Evolutionary conservation across 2,888 invertebrate genomes (phyloP).

Genomic region (Eulithis prunata): DNA sequence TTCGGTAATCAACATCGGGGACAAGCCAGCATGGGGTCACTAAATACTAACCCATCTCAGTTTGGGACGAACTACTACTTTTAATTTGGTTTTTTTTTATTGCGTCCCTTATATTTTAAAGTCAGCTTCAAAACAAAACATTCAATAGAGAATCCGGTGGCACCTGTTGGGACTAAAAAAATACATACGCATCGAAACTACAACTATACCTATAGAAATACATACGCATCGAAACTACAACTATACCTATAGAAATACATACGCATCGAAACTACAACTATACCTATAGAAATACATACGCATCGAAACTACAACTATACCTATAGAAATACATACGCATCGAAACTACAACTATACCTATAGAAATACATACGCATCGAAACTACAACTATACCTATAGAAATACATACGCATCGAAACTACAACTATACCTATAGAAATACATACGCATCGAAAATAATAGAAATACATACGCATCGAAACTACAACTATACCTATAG

Average conservation of each 20-base stretch:
- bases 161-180: conserved; percentile 24
- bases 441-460: background rate
- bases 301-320: too few relatives aligned
- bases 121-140: conserved; percentile 16
- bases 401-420: background rate
- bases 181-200: background rate
- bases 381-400: conserved; percentile 12
- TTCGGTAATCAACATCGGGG: too few relatives aligned
- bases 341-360: background rate
- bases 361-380: conserved; percentile 6
- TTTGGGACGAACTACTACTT: too few relatives aligned
- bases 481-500: too few relatives aligned
- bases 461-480: background rate
- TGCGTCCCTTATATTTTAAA: conserved; percentile 1
- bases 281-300: conserved; percentile 15
- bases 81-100: background rate
- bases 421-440: conserved; percentile 13
- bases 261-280: background rate
- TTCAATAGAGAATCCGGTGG: background rate
- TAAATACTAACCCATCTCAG: too few relatives aligned
- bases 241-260: conserved; percentile 17
- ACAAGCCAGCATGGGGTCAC: too few relatives aligned
- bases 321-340: conserved; percentile 11
- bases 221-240: background rate
- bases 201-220: conserved; percentile 18